phyloP scores from a whole-genome alignment of 2,888 invertebrate genomes.

The Troides aeacus region DNA sequence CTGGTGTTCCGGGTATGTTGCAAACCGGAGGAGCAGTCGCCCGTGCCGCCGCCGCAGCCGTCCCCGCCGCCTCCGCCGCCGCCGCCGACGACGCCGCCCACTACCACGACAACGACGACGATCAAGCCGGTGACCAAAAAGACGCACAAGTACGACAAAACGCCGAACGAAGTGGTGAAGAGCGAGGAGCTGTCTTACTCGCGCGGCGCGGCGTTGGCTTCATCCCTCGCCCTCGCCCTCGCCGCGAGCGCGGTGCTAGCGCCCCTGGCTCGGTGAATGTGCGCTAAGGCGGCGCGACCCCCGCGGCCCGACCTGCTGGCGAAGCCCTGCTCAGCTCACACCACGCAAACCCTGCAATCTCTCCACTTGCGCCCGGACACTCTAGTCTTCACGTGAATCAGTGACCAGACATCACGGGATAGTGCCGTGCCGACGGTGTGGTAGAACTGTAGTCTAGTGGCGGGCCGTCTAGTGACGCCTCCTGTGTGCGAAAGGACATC shows the following conservation, averaged over 20 bases:
- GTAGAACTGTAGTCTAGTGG: conserved; percentile 32
- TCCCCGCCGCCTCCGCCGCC: conserved; percentile 79
- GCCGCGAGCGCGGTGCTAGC: conserved; percentile 72
- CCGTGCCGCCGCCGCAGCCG: conserved; percentile 76
- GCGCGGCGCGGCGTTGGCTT: conserved; percentile 72
- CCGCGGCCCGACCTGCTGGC: conserved; percentile 68
- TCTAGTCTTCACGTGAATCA: conserved; percentile 68
- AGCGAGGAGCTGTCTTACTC: conserved; percentile 93
- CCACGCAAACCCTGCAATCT: conserved; percentile 63
- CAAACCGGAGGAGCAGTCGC: conserved; percentile 84
- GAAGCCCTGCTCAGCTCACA: conserved; percentile 69
- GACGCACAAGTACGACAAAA: conserved; percentile 92
- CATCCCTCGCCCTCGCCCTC: conserved; percentile 69
- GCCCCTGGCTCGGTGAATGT: conserved; percentile 78
- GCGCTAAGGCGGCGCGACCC: conserved; percentile 68
- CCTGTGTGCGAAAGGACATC: conserved; percentile 30
- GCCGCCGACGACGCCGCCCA: conserved; percentile 72
- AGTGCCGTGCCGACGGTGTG: conserved; percentile 35
- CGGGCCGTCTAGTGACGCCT: conserved; percentile 36
- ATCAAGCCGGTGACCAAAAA: conserved; percentile 85
- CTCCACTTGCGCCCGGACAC: conserved; percentile 70
- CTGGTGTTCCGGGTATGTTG: conserved; percentile 97
- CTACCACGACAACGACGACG: conserved; percentile 72
- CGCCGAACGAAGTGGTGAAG: conserved; percentile 95
- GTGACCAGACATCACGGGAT: conserved; percentile 24